These are phyloP conservation scores for Acanthisitta chloris DNA, from an alignment of 2,113 vertebrate species.

Conservation along the genomic window DNA sequence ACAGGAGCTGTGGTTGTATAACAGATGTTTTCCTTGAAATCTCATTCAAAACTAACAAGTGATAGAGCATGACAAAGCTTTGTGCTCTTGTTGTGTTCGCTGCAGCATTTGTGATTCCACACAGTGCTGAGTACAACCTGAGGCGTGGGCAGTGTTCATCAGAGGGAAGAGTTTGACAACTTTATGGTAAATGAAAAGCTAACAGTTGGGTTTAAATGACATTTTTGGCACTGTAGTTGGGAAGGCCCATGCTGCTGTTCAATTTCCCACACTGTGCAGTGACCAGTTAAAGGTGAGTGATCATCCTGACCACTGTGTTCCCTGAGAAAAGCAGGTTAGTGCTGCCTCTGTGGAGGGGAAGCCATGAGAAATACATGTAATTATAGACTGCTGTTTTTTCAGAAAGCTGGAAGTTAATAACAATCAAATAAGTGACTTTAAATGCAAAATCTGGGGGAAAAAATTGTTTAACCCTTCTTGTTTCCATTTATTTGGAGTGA, in stretches of 20 bases:
- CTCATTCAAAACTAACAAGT: background rate
- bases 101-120: background rate
- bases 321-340: background rate
- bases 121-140: accelerated
- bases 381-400: background rate
- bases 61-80: background rate
- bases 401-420: background rate
- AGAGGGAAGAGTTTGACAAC: background rate
- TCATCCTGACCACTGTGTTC: background rate
- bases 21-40: too few relatives aligned
- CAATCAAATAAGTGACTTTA: background rate
- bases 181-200: background rate
- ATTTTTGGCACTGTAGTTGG: background rate
- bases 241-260: background rate
- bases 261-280: accelerated
- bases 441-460: background rate
- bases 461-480: background rate
- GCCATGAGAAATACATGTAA: background rate
- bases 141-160: background rate
- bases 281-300: background rate
- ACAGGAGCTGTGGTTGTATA: too few relatives aligned
- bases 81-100: background rate
- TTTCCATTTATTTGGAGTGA: background rate
- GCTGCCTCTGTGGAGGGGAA: background rate
- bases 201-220: background rate